Evolutionary conservation across 1,140 invertebrate species (phyloP).

Genomic region (Euwallacea similis): DNA sequence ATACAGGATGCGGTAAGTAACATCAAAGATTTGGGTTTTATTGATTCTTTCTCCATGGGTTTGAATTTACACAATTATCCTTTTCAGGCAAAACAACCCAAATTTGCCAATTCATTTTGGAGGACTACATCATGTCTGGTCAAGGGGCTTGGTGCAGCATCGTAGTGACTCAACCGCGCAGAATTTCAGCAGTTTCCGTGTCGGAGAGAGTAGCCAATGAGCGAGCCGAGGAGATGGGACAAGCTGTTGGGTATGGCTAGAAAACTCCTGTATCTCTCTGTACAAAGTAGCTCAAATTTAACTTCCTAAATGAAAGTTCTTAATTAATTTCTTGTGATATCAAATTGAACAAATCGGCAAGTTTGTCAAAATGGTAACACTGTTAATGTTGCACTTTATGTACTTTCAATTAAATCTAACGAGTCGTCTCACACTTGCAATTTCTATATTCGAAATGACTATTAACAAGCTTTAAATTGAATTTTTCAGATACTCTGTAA

Average conservation of each 20-base stretch:
- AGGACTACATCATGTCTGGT: slow-evolving; percentile 87
- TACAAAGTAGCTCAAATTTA: too few species aligned
- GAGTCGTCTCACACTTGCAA: too few species aligned
- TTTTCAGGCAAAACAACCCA: slow-evolving; percentile 67
- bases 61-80: slow-evolving; percentile 12
- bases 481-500: slow-evolving; percentile 83
- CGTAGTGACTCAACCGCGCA: slow-evolving; percentile 89
- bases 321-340: too few species aligned
- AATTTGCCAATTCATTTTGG: slow-evolving; percentile 95
- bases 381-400: too few species aligned
- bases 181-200: slow-evolving; percentile 93
- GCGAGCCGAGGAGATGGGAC: slow-evolving; percentile 54
- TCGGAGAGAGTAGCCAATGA: slow-evolving; percentile 88
- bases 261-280: too few species aligned
- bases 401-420: too few species aligned
- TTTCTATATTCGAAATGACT: too few species aligned
- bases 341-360: too few species aligned
- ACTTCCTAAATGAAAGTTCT: too few species aligned
- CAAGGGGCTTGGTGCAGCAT: slow-evolving; percentile 84
- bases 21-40: neutral
- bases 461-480: too few species aligned
- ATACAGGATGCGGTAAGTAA: slow-evolving; percentile 87
- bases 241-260: slow-evolving; percentile 23
- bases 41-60: neutral
- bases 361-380: too few species aligned